Evolutionary conservation across 2,797 vertebrate genomes (phyloP), one percentile per base, ranked within the genome.

Genomic region (Phaenicophaeus curvirostris): DNA sequence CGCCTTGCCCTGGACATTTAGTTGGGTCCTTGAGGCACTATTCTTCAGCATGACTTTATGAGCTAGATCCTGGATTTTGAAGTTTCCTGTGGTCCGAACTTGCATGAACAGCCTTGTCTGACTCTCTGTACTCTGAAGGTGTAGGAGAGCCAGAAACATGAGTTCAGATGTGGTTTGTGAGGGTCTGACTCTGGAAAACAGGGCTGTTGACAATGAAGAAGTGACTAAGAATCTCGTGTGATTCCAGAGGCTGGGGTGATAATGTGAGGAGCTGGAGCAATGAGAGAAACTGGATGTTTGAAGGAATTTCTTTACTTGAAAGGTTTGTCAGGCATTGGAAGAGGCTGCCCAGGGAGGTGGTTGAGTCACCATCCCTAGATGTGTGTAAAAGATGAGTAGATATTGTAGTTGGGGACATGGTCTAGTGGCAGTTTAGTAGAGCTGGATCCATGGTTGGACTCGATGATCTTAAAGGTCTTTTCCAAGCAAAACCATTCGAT

Each of bases 71-170:
- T 39, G 74, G 61, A 27, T 83, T 87, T 90, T 18, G 17, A 33
- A 23, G 11, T 61, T 50, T 63, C 4, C 51, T 1, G 0, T 20
- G 31, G 30, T 50, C 62, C 66, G 61, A 8, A 42, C 16, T 48
- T 57, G 13, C 2, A 3, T 2, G 27, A 75, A 6, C 30, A 67
- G 46, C 35, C 35, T 63, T 61, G 13, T 85, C 37, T 1, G 8
- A 3, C 24, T 59, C 24, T 62, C 8, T 31, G 4, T 8, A 9
- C 1, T 0, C 1, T 41, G 23, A 25, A 66, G 35, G 37, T 21
- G 17, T n/a, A 55, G 27, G 68, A 73, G 63, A 53, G 57, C 2
- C 42, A 59, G 77, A 17, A 23, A 3, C 5, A 16, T 13, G 19
- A 62, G 66, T 73, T 78, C 51, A 30, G 51, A 5, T 44, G n/a